Base-by-base conservation (phyloP, 2,113 vertebrate genomes). In the Pantherophis guttatus region DNA sequence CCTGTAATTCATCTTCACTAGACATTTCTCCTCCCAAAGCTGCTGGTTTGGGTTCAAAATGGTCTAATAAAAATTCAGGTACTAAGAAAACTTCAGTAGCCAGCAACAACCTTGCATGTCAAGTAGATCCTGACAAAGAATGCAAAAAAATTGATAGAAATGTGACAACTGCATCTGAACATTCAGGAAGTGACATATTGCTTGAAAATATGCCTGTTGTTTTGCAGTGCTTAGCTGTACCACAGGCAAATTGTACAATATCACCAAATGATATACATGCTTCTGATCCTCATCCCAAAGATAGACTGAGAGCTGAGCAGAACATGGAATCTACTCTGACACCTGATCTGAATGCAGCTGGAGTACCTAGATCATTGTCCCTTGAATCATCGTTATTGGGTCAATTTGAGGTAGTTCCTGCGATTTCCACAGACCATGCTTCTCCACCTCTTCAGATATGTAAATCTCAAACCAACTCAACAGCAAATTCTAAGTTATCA, bases 21-120 rank as follows among this genome's bases (percentile, higher is more conserved):
- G 97, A 96, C 0, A 1, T 96, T 93, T 95, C 97, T 33, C 96
- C 96, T 0, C 12, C 94, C 89, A 98, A 98, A 94, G 89, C 21
- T 50, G 81, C 96, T 92, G 94, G 94, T 86, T 13, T 92, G 8
- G 98, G 97, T 95, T 91, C 98, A 81, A 99, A 98, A 97, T 98
- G 97, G 95, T 85, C 96, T 29, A 97, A 92, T 92, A 99, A 98
- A 98, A 99, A 98, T 94, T 96, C 97, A 26, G 97, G 97, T 95
- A 58, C 97, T 92, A 96, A 97, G 92, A 99, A 98, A 95, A 98
- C 97, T 55, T 97, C 97, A 50, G 93, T 96, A 88, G 92, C 93
- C 62, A 97, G 89, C 70, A 97, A 93, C 92, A 97, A 95, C 94
- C 94, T 8, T 89, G 89, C 93, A 33, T 96, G 97, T 57, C 91